Percentiles rank a stretch among this genome's conserved stretches.
phyloP scores from a whole-genome alignment of 2,888 invertebrate genomes.

The Carabus problematicus region DNA sequence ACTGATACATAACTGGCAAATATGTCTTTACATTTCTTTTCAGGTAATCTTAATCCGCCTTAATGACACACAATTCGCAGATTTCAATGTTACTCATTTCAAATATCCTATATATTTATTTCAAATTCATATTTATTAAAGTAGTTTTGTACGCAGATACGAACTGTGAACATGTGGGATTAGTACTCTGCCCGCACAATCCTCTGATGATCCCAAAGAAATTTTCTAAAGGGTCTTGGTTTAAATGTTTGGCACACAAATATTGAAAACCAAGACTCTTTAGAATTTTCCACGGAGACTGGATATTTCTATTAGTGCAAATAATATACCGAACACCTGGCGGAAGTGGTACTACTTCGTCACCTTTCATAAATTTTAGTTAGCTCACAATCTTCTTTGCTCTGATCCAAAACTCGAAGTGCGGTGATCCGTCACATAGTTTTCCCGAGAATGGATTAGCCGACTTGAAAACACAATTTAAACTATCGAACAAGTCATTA shows the following conservation, averaged over 20 bases:
- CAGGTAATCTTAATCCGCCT: too few species aligned
- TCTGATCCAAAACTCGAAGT: conserved; percentile 13
- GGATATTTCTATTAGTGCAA: background rate
- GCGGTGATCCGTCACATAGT: background rate
- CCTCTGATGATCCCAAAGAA: too few species aligned
- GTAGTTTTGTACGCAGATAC: background rate
- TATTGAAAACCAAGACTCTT: background rate
- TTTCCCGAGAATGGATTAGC: background rate
- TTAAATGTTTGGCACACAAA: background rate
- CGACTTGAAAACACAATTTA: conserved; percentile 13
- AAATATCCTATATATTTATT: too few species aligned
- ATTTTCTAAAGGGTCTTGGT: too few species aligned
- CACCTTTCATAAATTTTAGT: too few species aligned
- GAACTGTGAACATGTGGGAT: too few species aligned
- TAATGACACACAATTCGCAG: too few species aligned
- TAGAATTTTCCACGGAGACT: background rate
- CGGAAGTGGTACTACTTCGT: background rate
- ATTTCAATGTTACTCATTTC: too few species aligned
- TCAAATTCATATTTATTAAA: background rate
- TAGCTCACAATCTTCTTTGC: background rate
- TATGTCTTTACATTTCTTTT: too few species aligned
- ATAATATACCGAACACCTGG: background rate
- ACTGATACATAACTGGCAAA: too few species aligned
- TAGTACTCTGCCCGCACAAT: too few species aligned
- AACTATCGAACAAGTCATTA: conserved; percentile 15